Conservation (phyloP, 2,113 vertebrate species). For the Laticauda laticaudata region DNA sequence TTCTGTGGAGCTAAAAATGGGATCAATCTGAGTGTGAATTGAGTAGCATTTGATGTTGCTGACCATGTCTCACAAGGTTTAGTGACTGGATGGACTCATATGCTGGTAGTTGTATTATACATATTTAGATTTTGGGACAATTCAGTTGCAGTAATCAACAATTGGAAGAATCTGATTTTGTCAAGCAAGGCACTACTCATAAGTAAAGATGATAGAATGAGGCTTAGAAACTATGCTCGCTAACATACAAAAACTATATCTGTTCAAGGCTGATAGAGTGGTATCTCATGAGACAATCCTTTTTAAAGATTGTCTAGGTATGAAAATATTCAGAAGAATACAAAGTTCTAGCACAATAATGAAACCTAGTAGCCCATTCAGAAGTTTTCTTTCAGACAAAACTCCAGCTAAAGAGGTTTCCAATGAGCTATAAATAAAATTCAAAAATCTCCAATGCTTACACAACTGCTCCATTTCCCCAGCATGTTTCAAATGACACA, state of each 20-base stretch:
- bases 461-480: conserved; percentile 7
- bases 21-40: background rate
- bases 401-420: conserved; percentile 9
- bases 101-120: background rate
- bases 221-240: conserved; percentile 7
- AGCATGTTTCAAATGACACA: background rate
- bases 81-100: background rate
- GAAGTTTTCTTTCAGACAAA: conserved; percentile 7
- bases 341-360: background rate
- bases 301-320: background rate
- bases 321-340: accelerated
- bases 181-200: conserved; percentile 31
- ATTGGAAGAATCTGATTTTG: conserved; percentile 5
- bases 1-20: background rate
- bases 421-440: conserved; percentile 10
- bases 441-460: conserved; percentile 41
- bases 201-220: conserved; percentile 32
- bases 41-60: background rate
- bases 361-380: background rate
- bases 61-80: background rate
- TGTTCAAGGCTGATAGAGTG: background rate
- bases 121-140: background rate
- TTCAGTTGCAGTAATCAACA: background rate
- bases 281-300: background rate
- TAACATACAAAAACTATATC: background rate